Conservation (phyloP, 2,113 vertebrate genomes). For the Rhinolophus sinicus region DNA sequence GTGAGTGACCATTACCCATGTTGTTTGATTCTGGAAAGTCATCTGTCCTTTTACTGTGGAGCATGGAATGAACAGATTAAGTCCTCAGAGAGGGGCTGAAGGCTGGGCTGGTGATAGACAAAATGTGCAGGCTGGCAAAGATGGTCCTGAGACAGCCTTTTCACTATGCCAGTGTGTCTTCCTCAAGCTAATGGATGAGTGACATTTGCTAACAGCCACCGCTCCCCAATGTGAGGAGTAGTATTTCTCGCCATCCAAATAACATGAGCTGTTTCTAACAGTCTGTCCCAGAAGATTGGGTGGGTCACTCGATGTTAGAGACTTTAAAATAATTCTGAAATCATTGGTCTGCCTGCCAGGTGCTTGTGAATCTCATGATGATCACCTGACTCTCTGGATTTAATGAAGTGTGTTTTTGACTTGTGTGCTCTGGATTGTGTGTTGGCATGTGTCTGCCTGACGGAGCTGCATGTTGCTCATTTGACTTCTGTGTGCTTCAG, state of each 20-base stretch:
- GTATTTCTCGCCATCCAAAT: neutral
- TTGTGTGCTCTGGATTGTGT: fast-evolving
- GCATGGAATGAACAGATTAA: neutral
- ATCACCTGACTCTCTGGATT: neutral
- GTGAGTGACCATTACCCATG: neutral
- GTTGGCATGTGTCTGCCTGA: neutral
- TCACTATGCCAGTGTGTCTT: neutral
- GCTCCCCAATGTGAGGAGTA: neutral
- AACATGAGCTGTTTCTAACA: neutral
- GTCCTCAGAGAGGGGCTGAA: neutral
- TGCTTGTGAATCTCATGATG: fast-evolving
- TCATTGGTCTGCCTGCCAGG: neutral
- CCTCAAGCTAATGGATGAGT: neutral
- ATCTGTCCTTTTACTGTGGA: neutral
- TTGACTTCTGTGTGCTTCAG: no score
- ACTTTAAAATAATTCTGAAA: neutral
- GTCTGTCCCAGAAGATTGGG: neutral
- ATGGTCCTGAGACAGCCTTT: neutral
- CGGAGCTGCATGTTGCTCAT: fast-evolving
- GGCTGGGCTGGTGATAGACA: neutral
- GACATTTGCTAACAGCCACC: neutral
- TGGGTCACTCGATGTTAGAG: neutral
- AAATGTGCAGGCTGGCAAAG: neutral
- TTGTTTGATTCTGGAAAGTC: neutral
- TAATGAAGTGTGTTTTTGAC: neutral